phyloP scores from a whole-genome alignment of 2,888 invertebrate genomes.

The Acleris holmiana region DNA sequence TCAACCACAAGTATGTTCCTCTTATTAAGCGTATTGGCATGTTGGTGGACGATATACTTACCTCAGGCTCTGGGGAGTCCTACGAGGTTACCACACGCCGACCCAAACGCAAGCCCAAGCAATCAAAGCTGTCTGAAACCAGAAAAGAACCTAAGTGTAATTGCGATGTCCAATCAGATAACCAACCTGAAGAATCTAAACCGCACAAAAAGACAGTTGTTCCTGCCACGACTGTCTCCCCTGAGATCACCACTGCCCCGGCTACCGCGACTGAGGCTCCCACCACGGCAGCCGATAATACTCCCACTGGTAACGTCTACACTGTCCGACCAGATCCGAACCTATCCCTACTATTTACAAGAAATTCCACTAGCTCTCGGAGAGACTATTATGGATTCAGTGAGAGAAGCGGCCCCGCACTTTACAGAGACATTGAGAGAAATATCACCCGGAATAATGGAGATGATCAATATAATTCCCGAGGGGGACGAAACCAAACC shows the following conservation, averaged over 20 bases:
- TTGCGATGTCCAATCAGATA: slow-evolving; percentile 49
- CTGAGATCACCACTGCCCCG: slow-evolving; percentile 59
- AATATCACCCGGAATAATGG: slow-evolving; percentile 76
- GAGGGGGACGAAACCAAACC: slow-evolving; percentile 60
- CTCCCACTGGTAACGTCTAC: slow-evolving; percentile 73
- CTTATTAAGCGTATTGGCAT: slow-evolving; percentile 71
- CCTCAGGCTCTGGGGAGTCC: slow-evolving; percentile 59
- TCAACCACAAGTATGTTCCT: slow-evolving; percentile 68
- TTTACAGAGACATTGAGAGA: slow-evolving; percentile 75
- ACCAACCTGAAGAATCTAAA: slow-evolving; percentile 42
- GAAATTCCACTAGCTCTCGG: slow-evolving; percentile 78
- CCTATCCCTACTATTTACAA: slow-evolving; percentile 78
- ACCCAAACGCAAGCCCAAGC: slow-evolving; percentile 51
- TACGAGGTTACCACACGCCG: slow-evolving; percentile 46
- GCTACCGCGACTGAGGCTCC: slow-evolving; percentile 56
- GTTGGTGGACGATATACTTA: slow-evolving; percentile 73
- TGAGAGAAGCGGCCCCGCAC: slow-evolving; percentile 76
- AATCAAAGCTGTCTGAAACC: slow-evolving; percentile 43
- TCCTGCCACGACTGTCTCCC: slow-evolving; percentile 62
- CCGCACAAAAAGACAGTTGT: slow-evolving; percentile 69
- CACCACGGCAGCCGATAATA: slow-evolving; percentile 68
- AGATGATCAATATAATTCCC: slow-evolving; percentile 74
- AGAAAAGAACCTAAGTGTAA: slow-evolving; percentile 50
- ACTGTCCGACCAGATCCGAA: slow-evolving; percentile 74
- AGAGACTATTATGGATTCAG: slow-evolving; percentile 76